Evolutionary conservation across 2,113 vertebrate species (phyloP), one percentile per base, ranked within the genome.

Genomic region (Ammospiza caudacuta): DNA sequence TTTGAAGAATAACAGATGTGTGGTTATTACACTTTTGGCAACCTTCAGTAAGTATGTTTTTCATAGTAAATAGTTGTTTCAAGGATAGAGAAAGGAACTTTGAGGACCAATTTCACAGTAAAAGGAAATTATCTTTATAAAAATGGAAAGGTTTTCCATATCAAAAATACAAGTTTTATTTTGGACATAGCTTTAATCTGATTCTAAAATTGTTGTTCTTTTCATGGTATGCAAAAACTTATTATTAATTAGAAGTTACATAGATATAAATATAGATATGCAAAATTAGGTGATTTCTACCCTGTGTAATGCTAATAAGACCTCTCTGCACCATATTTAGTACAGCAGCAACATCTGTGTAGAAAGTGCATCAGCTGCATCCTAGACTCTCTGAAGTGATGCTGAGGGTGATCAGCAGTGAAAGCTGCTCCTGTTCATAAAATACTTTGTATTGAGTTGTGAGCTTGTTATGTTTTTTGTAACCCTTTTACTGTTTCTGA

Each of bases 1-100:
- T 76, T 92, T 95, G 72, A 90, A 93, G 63, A 70, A 83, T 92
- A 95, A 87, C 78, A 95, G 92, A 88, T 92, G 74, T 95, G 81
- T 83, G 51, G 29, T 83, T 91, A 19, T 72, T 92, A 39, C 39
- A 39, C 21, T 73, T 67, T 28, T 95, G 95, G 87, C 82, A 95
- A 55, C 52, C 62, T 58, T 80, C 2, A 2, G 6, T 59, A 76
- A 91, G 44, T 66, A 69, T 54, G 67, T 80, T 92, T 96, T 85
- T 87, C 51, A 67, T 83, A 77, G 55, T 74, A 82, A 95, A 62
- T 91, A 57, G 29, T 35, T 70, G 25, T 83, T 89, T 88, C 63
- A 67, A 3, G 76, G 33, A 58, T 17, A 39, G 67, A 85, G 35
- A 59, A 87, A 59, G 43, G 55, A 77, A 79, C 59, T 79, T 13